A percentile compares a stretch with the other conserved stretches of the same genome.
phyloP scores from a whole-genome alignment of 1,140 invertebrate species.

The Archegozetes longisetosus region DNA sequence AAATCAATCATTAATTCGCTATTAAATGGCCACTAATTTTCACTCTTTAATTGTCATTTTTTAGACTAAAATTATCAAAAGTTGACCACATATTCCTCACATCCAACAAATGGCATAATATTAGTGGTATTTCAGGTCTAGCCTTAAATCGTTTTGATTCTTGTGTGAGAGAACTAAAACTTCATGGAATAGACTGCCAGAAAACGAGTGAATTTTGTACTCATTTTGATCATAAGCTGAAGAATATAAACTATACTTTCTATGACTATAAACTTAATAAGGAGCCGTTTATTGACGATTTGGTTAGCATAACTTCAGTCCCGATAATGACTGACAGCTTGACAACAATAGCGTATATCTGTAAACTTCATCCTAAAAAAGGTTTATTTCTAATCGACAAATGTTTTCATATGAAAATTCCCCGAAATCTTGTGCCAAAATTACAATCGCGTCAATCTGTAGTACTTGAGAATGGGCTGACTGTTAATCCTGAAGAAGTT shows the following conservation, averaged over 20 bases:
- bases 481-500: slow-evolving; percentile 58
- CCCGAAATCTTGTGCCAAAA: slow-evolving; percentile 58
- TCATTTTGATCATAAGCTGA: slow-evolving; percentile 9
- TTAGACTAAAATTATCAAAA: slow-evolving; percentile 48
- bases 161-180: slow-evolving; percentile 53
- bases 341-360: slow-evolving; percentile 26
- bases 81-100: slow-evolving; percentile 78
- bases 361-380: slow-evolving; percentile 43
- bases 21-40: neutral
- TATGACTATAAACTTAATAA: neutral
- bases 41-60: neutral
- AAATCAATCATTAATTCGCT: neutral
- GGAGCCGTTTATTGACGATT: no score
- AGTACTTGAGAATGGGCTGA: slow-evolving; percentile 49
- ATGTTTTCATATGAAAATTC: slow-evolving; percentile 60
- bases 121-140: slow-evolving; percentile 65
- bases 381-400: slow-evolving; percentile 59
- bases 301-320: no score
- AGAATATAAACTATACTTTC: neutral
- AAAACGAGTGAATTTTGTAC: neutral
- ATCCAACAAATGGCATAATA: slow-evolving; percentile 56
- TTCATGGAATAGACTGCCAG: slow-evolving; percentile 53
- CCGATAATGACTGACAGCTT: neutral
- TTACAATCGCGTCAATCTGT: slow-evolving; percentile 67
- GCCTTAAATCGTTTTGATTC: slow-evolving; percentile 66